phyloP scores from a whole-genome alignment of 2,113 vertebrate species.

The Columba livia region DNA sequence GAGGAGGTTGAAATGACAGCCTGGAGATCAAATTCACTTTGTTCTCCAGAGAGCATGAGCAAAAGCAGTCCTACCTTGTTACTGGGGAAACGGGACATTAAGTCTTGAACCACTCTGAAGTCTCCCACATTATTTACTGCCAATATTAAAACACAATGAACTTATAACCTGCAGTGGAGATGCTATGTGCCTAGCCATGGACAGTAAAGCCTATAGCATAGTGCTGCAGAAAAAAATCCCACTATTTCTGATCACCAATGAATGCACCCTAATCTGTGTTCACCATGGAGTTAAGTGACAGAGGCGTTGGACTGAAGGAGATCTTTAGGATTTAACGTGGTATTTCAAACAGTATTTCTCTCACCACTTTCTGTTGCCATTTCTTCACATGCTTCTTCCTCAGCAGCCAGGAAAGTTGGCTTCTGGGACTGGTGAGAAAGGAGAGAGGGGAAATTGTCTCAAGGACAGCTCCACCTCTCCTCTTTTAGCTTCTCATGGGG shows the following conservation, averaged over 20 bases:
- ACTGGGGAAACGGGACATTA: neutral
- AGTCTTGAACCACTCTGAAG: neutral
- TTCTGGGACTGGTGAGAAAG: neutral
- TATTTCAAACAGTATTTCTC: neutral
- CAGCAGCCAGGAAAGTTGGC: neutral
- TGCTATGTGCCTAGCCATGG: neutral
- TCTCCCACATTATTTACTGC: neutral
- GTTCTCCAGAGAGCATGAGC: neutral
- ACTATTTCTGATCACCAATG: neutral
- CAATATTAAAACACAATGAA: neutral
- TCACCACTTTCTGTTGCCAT: neutral
- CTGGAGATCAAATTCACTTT: neutral
- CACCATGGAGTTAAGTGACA: neutral
- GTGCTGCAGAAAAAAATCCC: neutral
- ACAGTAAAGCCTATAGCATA: neutral
- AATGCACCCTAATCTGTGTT: neutral
- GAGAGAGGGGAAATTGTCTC: neutral
- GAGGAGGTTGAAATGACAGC: neutral
- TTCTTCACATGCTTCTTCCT: neutral
- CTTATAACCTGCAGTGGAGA: neutral
- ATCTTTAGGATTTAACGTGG: neutral
- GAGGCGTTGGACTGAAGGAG: neutral
- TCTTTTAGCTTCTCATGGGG: neutral
- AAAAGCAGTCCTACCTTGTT: slow-evolving; percentile 12
- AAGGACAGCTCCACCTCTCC: neutral